Evolutionary conservation across 2,888 invertebrate species (phyloP).

Genomic region (Campoplex capitator): DNA sequence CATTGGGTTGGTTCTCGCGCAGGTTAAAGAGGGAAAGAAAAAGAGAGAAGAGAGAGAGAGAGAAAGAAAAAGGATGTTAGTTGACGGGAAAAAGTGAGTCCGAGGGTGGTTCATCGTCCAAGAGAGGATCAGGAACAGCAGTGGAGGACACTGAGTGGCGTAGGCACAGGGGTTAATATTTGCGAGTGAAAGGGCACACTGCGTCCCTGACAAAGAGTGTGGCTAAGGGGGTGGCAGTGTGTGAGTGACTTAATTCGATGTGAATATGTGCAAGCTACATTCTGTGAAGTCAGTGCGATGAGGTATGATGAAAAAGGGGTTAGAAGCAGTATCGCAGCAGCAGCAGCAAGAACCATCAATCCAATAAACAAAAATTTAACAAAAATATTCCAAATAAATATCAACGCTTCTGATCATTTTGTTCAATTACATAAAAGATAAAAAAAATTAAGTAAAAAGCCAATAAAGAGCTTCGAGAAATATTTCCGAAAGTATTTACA

Average conservation of each 20-base stretch:
- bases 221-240: constrained; percentile 72
- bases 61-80: constrained; percentile 10
- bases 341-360: neutral
- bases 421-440: neutral
- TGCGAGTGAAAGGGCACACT: constrained; percentile 87
- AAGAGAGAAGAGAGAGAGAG: neutral
- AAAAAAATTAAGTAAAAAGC: neutral
- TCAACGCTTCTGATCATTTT: neutral
- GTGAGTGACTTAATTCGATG: constrained; percentile 83
- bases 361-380: neutral
- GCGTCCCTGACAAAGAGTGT: constrained; percentile 83
- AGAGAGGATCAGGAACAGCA: constrained; percentile 34
- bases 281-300: constrained; percentile 53
- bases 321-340: neutral
- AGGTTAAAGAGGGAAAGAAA: neutral
- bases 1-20: neutral
- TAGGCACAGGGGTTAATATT: constrained; percentile 84
- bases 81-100: constrained; percentile 38
- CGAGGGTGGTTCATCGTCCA: constrained; percentile 30
- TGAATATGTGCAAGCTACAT: constrained; percentile 80
- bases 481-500: neutral
- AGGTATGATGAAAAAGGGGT: constrained; percentile 15
- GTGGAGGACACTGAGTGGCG: constrained; percentile 52
- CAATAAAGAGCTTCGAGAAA: neutral
- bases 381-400: neutral